These are phyloP conservation scores for Emydoidea blandingii DNA, from an alignment of 2,797 vertebrate species.

Conservation along the genomic window DNA sequence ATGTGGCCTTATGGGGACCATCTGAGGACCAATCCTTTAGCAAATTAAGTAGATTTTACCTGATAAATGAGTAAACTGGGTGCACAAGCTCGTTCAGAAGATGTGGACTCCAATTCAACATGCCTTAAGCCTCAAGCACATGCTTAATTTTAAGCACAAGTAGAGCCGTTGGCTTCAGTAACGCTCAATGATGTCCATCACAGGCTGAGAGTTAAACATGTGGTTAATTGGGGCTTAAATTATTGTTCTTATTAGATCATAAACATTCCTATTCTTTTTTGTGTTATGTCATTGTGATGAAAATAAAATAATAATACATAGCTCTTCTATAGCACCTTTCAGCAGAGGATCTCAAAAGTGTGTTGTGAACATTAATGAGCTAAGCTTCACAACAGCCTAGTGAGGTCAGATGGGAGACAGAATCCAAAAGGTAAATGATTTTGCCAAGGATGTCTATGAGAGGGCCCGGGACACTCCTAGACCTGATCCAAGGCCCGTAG, in stretches of 20 bases:
- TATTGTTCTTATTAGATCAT: not conserved
- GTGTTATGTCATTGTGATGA: not conserved
- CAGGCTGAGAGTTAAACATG: not conserved
- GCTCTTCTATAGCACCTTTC: not conserved
- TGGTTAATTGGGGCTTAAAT: not conserved
- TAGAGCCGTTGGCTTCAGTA: not conserved
- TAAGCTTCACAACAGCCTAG: not conserved
- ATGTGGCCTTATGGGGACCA: not conserved
- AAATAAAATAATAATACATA: not conserved
- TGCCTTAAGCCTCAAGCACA: not conserved
- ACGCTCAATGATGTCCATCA: not conserved
- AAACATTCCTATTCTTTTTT: not conserved
- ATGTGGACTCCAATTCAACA: not conserved
- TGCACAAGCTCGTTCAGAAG: not conserved
- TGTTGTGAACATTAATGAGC: not conserved
- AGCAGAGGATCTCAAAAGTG: not conserved
- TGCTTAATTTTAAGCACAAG: not conserved
- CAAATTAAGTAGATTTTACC: not conserved
- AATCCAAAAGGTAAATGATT: not conserved
- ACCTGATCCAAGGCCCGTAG: not conserved
- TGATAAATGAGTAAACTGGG: not conserved
- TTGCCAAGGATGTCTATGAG: not conserved
- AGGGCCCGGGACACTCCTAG: not conserved
- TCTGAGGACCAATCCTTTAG: not conserved
- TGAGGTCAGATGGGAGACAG: not conserved